Conservation (phyloP, 2,888 invertebrate species). For the Carcina quercana region DNA sequence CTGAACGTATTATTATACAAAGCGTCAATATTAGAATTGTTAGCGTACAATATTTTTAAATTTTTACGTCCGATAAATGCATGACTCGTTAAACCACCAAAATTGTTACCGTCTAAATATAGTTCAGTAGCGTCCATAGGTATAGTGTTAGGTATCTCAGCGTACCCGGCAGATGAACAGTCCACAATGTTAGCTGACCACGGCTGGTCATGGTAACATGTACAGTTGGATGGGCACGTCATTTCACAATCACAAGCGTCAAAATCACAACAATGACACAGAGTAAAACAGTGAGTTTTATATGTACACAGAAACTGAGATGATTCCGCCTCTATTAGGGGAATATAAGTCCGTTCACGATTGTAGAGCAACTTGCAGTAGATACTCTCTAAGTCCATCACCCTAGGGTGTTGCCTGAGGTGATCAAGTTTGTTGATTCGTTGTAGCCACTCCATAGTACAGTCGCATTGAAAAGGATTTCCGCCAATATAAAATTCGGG, state of each 20-base stretch:
- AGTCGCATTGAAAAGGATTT: constrained; percentile 96
- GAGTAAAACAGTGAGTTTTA: constrained; percentile 93
- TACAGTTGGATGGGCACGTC: constrained; percentile 95
- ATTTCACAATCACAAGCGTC: constrained; percentile 98
- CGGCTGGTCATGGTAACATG: constrained; percentile 94
- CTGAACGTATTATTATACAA: constrained; percentile 94
- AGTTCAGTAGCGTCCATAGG: constrained; percentile 98
- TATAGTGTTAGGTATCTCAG: constrained; percentile 88
- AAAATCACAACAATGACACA: constrained; percentile 97
- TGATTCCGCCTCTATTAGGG: constrained; percentile 89
- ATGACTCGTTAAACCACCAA: constrained; percentile 90
- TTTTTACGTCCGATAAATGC: constrained; percentile 95
- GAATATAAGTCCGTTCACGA: constrained; percentile 87
- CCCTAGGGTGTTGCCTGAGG: constrained; percentile 89
- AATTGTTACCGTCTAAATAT: constrained; percentile 93
- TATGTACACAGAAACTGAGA: constrained; percentile 95
- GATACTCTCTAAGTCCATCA: constrained; percentile 92
- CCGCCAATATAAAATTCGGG: constrained; percentile 95
- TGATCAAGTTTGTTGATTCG: constrained; percentile 90
- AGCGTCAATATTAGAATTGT: constrained; percentile 89
- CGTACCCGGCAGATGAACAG: constrained; percentile 87
- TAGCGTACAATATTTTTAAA: constrained; percentile 88
- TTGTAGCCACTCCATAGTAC: constrained; percentile 97
- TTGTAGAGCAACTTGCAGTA: constrained; percentile 92
- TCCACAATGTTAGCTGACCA: constrained; percentile 96